phyloP scores from a whole-genome alignment of 2,797 vertebrate genomes.

The Caiman crocodilus region DNA sequence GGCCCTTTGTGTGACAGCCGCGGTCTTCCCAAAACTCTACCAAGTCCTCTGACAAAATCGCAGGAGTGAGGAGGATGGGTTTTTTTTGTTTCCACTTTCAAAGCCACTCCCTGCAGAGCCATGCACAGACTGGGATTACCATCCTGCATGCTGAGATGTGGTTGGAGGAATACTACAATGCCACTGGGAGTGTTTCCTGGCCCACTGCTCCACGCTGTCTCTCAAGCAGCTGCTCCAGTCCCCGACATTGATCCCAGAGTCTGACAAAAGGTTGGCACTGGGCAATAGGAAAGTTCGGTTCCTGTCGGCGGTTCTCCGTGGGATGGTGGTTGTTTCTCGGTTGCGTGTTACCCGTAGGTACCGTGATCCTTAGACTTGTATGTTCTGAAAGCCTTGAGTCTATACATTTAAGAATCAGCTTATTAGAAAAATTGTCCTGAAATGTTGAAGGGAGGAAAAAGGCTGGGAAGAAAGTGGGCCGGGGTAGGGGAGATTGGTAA shows the following conservation, averaged over 20 bases:
- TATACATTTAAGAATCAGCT: conserved; percentile 70
- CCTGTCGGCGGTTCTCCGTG: background rate
- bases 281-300: conserved; percentile 9
- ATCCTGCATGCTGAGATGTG: background rate
- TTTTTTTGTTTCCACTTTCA: background rate
- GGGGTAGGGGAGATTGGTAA: conserved; percentile 17
- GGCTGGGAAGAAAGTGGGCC: conserved; percentile 39
- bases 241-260: background rate
- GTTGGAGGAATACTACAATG: background rate
- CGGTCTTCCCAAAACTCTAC: background rate
- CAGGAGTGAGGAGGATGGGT: background rate
- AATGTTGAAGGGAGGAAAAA: conserved; percentile 44
- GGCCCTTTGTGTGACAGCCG: background rate
- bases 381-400: conserved; percentile 68
- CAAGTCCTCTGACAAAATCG: background rate
- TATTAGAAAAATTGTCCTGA: conserved; percentile 75
- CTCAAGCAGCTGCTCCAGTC: background rate
- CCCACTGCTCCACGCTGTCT: background rate
- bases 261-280: background rate
- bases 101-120: background rate
- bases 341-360: conserved; percentile 73
- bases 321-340: background rate
- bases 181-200: accelerated
- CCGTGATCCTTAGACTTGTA: conserved; percentile 68
- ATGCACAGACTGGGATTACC: background rate